Base-by-base conservation (phyloP, 2,888 invertebrate species). In the Synergus umbraculus region DNA sequence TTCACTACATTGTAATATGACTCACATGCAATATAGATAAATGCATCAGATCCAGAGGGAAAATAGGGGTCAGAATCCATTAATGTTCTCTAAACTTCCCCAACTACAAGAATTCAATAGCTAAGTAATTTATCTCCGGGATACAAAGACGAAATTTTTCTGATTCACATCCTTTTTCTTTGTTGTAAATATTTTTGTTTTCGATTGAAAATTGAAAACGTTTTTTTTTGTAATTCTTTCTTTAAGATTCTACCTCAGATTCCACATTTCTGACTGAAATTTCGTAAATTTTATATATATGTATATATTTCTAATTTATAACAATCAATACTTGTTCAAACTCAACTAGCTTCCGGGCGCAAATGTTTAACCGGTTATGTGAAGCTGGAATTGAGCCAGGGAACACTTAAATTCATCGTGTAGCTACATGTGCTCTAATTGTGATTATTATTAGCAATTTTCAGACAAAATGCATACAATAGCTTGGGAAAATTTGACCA, bases 371-470 rank as follows among this genome's bases (percentile, higher is more conserved):
- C 46, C 46, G 69, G 46, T 69, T 69, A 69, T 69, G 69, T 69
- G 29, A 69, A 44, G 15, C 29, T 69, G 69, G 69, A 69, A 15
- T 49, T 49, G 13, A 29, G 46, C 69, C 69, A 69, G 46, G 15
- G 29, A 69, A 49, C 69, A 69, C 46, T 46, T 69, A 29, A 69
- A 49, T 69, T 44, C 13, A 46, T 29, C 29, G 29, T 69, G 22
- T 22, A 49, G 29, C 29, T 44, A 69, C 46, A 69, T 29, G 46
- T 69, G 69, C 46, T 69, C 49, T 49, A 10, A 69, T 46, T 49
- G 69, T 15, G 69, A 69, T 69, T 69, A 69, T 69, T 69, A 69
- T 69, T 67, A 69, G 69, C 44, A 44, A 43, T 66, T 66, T 43
- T 43, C n/a, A n/a, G 13, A 41, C 66, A 46, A 69, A 69, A 49